These are phyloP conservation scores for Hemistola chrysoprasaria DNA, from an alignment of 2,888 invertebrate species.

Conservation along the genomic window DNA sequence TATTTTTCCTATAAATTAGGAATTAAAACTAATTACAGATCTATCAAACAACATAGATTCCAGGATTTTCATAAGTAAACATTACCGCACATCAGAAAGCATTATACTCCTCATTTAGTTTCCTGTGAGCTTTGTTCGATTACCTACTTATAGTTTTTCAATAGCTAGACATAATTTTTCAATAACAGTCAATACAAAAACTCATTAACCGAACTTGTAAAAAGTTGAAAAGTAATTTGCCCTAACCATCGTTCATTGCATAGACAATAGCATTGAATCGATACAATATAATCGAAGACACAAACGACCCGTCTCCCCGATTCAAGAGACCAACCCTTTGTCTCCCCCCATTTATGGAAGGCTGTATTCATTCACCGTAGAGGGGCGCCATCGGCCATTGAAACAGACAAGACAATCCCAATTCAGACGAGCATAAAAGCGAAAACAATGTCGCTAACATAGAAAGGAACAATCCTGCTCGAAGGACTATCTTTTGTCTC, in stretches of 20 bases:
- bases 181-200: slow-evolving; percentile 24
- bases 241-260: slow-evolving; percentile 76
- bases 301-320: slow-evolving; percentile 78
- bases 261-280: slow-evolving; percentile 74
- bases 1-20: too few species aligned
- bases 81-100: too few species aligned
- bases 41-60: too few species aligned
- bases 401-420: slow-evolving; percentile 81
- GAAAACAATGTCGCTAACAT: slow-evolving; percentile 82
- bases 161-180: too few species aligned
- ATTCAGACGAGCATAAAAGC: slow-evolving; percentile 79
- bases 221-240: slow-evolving; percentile 79
- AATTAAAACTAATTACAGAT: too few species aligned
- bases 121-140: too few species aligned
- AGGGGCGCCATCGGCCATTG: slow-evolving; percentile 78
- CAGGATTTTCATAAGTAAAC: too few species aligned
- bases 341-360: slow-evolving; percentile 77
- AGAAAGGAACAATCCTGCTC: slow-evolving; percentile 81
- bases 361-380: slow-evolving; percentile 77
- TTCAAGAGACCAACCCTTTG: slow-evolving; percentile 82
- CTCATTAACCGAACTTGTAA: slow-evolving; percentile 29
- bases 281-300: slow-evolving; percentile 79
- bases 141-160: too few species aligned
- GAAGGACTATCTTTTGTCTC: slow-evolving; percentile 71
- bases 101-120: too few species aligned